Base-by-base conservation (phyloP, 2,888 invertebrate genomes). In the Dicyrtomina minuta region DNA sequence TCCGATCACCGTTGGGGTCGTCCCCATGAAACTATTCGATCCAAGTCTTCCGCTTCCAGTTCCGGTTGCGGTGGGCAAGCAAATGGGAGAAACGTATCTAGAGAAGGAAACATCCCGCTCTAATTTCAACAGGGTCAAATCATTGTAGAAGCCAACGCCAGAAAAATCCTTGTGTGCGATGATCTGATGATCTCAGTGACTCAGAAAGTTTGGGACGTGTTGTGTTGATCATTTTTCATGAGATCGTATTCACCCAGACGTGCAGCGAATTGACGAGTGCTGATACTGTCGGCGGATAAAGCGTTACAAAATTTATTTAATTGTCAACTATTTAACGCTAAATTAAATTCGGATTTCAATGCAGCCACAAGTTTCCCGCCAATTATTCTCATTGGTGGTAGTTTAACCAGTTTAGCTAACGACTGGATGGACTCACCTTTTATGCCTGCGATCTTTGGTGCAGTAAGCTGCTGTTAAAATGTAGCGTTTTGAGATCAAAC, bases 391-490 rank as follows among this genome's bases (percentile, higher is more conserved):
- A n/a, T n/a, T n/a, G n/a, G n/a, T n/a, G n/a, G n/a, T n/a, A n/a
- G n/a, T n/a, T n/a, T n/a, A n/a, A n/a, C n/a, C n/a, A n/a, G n/a
- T n/a, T n/a, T n/a, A n/a, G n/a, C n/a, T n/a, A n/a, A n/a, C n/a
- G n/a, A n/a, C n/a, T n/a, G n/a, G n/a, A n/a, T n/a, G n/a, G n/a
- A n/a, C n/a, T n/a, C 83, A 95, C 93, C 92, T 92, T 81, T 91
- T 88, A 81, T 94, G 94, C 78, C 90, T 87, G 0, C 91, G 90
- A 81, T 95, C 94, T 73, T 91, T 86, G 0, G 96, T 95, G 80
- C 96, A 96, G 85, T 96, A 96, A 0, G 96, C 95, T 0, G 96
- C 95, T 13, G 95, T 95, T 6, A 96, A 80, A 79, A 93, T 87
- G 80, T 93, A 91, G 60, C 87, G 86, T 44, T 88, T 84, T n/a